Base-by-base conservation (phyloP, 2,888 invertebrate species). In the Adelognathus sp. region DNA sequence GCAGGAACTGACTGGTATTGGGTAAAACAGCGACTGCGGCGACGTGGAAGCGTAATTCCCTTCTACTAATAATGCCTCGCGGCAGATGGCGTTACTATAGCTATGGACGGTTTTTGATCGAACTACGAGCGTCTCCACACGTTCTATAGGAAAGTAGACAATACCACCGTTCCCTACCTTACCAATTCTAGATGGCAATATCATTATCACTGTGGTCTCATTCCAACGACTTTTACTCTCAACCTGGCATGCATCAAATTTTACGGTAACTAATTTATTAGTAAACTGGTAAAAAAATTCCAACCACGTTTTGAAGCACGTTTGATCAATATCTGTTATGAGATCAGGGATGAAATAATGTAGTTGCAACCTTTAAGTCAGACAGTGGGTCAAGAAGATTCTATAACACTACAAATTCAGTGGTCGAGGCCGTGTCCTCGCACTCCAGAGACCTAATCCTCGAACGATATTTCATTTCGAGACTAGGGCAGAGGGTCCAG, bases 401-500 rank as follows among this genome's bases (percentile, higher is more conserved):
- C 54, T 11, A 66, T 21, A 58, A 18, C 56, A 21, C 50, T 67
- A 9, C 7, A 27, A 36, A 16, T 9, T 39, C 39, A 1, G 56
- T 31, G 21, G 16, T n/a, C n/a, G 29, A 44, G 33, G 24, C 9
- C 4, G 21, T 24, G 24, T 50, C 24, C 14, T 33, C 18, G 11
- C 18, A 64, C 18, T 29, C 36, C 54, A 39, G 50, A 61, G 46
- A 79, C 61, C 44, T 27, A 82, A 86, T 86, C 72, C 77, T 75
- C 74, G 72, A 3, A 33, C 80, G 81, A 84, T 82, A 84, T 83
- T 84, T 87, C 82, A 83, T 80, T 69, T 75, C 44, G 31, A 58
- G 54, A 81, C 50, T 72, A 76, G 70, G 54, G 74, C 81, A 79
- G 72, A 80, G 76, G 81, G 82, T 69, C 64, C 64, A 61, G 46